Conservation (phyloP, 2,797 vertebrate species). For the Xiphophorus birchmanni region DNA sequence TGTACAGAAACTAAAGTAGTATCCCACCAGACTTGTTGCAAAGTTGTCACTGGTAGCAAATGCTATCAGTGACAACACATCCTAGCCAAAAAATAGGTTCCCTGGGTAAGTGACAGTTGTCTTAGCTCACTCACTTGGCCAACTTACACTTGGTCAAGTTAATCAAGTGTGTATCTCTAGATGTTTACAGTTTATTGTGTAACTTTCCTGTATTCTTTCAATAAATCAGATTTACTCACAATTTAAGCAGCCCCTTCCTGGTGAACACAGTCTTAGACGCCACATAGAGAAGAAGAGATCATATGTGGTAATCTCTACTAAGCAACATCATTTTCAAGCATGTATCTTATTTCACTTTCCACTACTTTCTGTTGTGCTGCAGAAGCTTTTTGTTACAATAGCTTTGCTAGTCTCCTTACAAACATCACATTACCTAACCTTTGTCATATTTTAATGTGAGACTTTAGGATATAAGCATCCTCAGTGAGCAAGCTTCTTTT, state of each 20-base stretch:
- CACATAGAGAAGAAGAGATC: not conserved
- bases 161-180: not conserved
- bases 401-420: not conserved
- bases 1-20: not conserved
- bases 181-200: not conserved
- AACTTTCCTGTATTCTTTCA: not conserved
- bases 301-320: not conserved
- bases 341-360: not conserved
- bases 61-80: not conserved
- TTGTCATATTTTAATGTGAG: slow-evolving; percentile 14
- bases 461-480: slow-evolving; percentile 11
- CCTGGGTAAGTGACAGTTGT: not conserved
- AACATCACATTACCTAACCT: not conserved
- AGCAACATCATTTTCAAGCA: not conserved
- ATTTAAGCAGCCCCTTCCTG: not conserved
- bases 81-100: not conserved
- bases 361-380: not conserved
- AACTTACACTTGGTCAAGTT: not conserved
- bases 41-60: not conserved
- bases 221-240: not conserved
- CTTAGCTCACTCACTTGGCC: not conserved
- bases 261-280: not conserved
- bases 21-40: not conserved
- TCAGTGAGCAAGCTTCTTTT: slow-evolving; percentile 16
- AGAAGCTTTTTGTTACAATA: slow-evolving; percentile 6